Evolutionary conservation across 1,140 invertebrate species (phyloP).

Genomic region (Cyclargus thomasi): DNA sequence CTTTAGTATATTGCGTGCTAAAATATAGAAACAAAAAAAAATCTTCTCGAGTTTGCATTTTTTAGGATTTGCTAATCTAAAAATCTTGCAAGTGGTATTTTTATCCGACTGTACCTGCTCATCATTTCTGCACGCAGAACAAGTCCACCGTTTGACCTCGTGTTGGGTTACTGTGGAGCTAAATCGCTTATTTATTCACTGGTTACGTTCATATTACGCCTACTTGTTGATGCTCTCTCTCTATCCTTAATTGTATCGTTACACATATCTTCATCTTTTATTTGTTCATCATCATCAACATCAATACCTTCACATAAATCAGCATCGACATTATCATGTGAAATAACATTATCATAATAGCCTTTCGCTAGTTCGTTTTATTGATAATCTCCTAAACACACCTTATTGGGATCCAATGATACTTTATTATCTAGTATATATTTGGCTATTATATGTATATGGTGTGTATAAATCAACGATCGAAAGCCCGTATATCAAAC

Average conservation of each 20-base stretch:
- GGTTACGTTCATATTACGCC: slow-evolving; percentile 52
- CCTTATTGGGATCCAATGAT: neutral
- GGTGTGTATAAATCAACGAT: neutral
- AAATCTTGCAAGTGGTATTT: neutral
- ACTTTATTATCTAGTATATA: neutral
- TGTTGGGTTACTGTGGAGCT: slow-evolving; percentile 48
- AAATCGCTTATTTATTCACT: slow-evolving; percentile 64
- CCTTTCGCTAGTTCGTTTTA: neutral
- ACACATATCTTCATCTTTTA: neutral
- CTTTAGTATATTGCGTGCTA: too few relatives aligned
- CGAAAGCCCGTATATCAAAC: neutral
- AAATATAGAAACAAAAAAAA: too few relatives aligned
- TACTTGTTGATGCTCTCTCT: slow-evolving; percentile 27
- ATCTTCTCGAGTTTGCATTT: too few relatives aligned
- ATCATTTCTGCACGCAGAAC: slow-evolving; percentile 50
- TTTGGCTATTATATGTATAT: neutral
- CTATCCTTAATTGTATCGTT: slow-evolving; percentile 6
- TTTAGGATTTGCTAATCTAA: too few relatives aligned
- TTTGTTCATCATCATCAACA: neutral
- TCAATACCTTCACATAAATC: neutral
- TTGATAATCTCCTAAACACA: neutral
- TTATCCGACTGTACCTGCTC: slow-evolving; percentile 32
- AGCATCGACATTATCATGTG: neutral
- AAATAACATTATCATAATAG: neutral
- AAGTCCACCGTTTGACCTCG: slow-evolving; percentile 32